Conservation (phyloP, 2,797 vertebrate species). For the Characodon lateralis region DNA sequence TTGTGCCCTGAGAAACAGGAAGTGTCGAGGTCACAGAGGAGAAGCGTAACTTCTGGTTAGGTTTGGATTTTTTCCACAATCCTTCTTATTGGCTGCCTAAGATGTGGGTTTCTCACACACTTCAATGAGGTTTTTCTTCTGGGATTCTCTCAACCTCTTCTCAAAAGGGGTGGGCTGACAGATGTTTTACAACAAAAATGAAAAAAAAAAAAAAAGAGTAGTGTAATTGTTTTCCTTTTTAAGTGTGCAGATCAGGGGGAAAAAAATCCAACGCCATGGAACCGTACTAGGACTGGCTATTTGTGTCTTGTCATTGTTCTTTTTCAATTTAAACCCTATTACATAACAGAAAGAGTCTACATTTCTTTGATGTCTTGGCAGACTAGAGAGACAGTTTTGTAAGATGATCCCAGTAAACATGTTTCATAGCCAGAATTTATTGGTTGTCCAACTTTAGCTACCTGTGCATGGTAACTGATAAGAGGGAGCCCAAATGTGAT, state of each 20-base stretch:
- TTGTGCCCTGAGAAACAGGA: slow-evolving; percentile 56
- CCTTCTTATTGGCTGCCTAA: slow-evolving; percentile 13
- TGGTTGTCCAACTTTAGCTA: slow-evolving; percentile 4
- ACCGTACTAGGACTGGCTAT: background rate
- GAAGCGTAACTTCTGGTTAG: slow-evolving; percentile 49
- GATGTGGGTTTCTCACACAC: slow-evolving; percentile 23
- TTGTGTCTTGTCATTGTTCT: background rate
- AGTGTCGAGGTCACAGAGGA: slow-evolving; percentile 54
- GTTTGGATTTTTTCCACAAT: slow-evolving; percentile 43
- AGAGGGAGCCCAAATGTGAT: background rate
- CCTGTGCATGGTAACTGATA: background rate
- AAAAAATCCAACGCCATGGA: background rate
- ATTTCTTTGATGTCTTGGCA: slow-evolving; percentile 10
- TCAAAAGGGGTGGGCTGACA: background rate
- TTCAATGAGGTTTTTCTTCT: slow-evolving; percentile 6
- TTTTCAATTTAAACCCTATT: slow-evolving; percentile 1
- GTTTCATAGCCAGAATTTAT: background rate
- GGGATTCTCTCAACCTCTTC: background rate
- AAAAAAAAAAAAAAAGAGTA: background rate
- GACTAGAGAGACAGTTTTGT: background rate
- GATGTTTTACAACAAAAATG: background rate
- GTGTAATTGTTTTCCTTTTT: background rate
- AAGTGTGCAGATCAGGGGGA: background rate
- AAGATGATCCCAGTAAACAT: background rate
- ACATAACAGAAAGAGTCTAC: background rate